Evolutionary conservation across 2,113 vertebrate genomes (phyloP).

Genomic region (Megaptera novaeangliae): DNA sequence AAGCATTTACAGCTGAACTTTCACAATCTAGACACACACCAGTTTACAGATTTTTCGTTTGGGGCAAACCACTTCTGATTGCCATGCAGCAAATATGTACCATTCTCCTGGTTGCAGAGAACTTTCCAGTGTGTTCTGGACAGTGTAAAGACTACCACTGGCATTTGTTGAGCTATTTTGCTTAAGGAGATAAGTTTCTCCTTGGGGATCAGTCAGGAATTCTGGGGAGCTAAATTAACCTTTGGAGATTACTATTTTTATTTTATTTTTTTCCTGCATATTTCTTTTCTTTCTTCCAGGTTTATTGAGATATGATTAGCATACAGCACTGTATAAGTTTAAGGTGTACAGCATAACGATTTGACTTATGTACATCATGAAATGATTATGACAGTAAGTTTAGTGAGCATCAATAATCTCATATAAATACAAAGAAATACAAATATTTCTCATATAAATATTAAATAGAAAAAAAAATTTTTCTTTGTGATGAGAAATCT

Average conservation of each 20-base stretch:
- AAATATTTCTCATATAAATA: too few species aligned
- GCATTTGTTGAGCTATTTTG: neutral
- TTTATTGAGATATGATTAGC: too few species aligned
- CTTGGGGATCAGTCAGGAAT: neutral
- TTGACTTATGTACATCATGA: too few species aligned
- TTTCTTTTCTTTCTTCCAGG: too few species aligned
- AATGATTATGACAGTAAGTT: too few species aligned
- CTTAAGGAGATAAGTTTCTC: neutral
- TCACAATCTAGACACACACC: neutral
- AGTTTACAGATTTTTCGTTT: neutral
- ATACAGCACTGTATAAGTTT: too few species aligned
- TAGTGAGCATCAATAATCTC: too few species aligned
- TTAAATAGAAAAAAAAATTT: too few species aligned
- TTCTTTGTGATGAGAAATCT: too few species aligned
- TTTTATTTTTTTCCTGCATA: neutral
- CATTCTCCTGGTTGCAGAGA: neutral
- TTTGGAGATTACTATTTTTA: neutral
- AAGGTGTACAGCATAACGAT: too few species aligned
- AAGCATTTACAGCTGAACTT: neutral
- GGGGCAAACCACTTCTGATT: neutral
- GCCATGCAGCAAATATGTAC: neutral
- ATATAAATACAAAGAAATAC: too few species aligned
- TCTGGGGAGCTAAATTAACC: neutral
- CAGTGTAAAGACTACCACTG: neutral
- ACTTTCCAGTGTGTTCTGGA: neutral